Base-by-base conservation (phyloP, 92 coral and sea anemone genomes). In the Parazoanthus atlanticus region DNA sequence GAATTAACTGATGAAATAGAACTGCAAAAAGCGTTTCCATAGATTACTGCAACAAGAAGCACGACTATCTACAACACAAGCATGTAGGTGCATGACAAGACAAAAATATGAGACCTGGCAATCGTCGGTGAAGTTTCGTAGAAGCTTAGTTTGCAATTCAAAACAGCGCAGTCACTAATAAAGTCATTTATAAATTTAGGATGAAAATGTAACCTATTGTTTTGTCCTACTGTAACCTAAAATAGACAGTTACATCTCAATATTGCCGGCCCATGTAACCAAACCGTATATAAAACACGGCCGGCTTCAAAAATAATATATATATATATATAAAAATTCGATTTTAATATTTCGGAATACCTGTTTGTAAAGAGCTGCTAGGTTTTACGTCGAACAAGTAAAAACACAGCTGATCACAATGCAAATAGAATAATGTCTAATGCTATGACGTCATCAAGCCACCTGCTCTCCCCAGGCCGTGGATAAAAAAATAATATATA, bases 401-500 rank as follows among this genome's bases (percentile, higher is more conserved):
- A 7, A 15, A 3, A 29, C 33, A 29, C 76, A 75, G 79, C 49
- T 34, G 52, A 75, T 33, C 13, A 3, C 30, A 75, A 61, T 61
- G 69, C 69, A 61, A 61, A 61, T 61, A 19, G 0, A 61, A 25
- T 3, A 61, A 61, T 12, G 58, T 16, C 19, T 52, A 1, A 12
- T 73, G 25, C 30, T 38, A 73, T 73, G 77, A 73, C 77, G 77
- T 73, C 77, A 73, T 38, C 21, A 36, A 33, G 28, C 79, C 79
- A 75, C 79, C 79, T 75, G 79, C 52, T 36, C 46, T 38, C 43
- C 79, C 13, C 79, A 33, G 79, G 52, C 69, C 69, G 8, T 28
- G 28, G 69, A 19, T 36, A 19, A n/a, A 33, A 21, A 19, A n/a
- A 32, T 31, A 16, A 30, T 30, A 73, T 33, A 32, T 30, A 30